These are phyloP conservation scores for Prosapia bicincta DNA, from an alignment of 2,888 invertebrate species.

Conservation along the genomic window DNA sequence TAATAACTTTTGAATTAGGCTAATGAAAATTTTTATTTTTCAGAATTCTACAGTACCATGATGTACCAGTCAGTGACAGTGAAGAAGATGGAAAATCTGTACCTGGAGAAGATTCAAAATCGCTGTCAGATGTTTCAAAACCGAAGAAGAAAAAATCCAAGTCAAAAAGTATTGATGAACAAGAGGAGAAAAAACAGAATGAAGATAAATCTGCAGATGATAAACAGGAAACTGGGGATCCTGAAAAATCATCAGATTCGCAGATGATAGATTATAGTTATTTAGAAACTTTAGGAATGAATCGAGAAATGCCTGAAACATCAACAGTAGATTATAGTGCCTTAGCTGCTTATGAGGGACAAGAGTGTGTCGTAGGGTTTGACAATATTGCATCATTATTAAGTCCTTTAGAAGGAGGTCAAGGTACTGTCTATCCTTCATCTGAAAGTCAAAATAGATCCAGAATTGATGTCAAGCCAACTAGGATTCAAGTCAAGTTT, in stretches of 20 bases:
- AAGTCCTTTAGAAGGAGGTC: constrained; percentile 15
- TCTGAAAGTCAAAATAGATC: constrained; percentile 9
- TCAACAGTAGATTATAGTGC: constrained; percentile 10
- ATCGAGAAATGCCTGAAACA: constrained; percentile 37
- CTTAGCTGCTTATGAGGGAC: constrained; percentile 8
- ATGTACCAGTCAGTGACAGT: constrained; percentile 58
- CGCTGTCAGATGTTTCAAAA: constrained; percentile 7
- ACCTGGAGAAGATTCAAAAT: constrained; percentile 16
- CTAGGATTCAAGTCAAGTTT: constrained; percentile 39
- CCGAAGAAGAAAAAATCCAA: constrained; percentile 24
- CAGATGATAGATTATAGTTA: constrained; percentile 30
- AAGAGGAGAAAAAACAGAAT: constrained; percentile 16
- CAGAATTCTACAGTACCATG: constrained; percentile 73
- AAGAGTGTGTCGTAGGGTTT: constrained; percentile 10
- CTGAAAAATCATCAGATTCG: constrained; percentile 19
- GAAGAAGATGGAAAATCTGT: constrained; percentile 43
- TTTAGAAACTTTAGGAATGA: constrained; percentile 37
- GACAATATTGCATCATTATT: constrained; percentile 27
- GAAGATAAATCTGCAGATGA: constrained; percentile 10
- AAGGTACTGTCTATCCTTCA: constrained; percentile 14
- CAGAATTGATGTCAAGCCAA: constrained; percentile 19
- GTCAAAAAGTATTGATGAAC: constrained; percentile 17
- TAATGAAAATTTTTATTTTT: constrained; percentile 35
- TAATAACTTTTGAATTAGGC: no score
- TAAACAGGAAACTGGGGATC: constrained; percentile 11